Evolutionary conservation across 2,888 invertebrate species (phyloP).

Genomic region (Argyresthia albistria): DNA sequence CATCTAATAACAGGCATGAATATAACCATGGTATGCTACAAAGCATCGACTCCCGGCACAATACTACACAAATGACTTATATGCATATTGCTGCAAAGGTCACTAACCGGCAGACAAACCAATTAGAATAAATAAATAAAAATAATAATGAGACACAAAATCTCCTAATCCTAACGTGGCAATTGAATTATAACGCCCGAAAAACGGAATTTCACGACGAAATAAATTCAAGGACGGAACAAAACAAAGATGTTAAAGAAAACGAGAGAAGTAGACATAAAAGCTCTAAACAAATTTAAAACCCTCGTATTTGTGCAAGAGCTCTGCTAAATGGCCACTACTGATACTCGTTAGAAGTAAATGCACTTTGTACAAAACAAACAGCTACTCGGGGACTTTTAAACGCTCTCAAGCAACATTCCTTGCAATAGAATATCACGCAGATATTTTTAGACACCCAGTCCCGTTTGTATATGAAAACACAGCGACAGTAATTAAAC

Average conservation of each 20-base stretch:
- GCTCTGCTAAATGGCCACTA: neutral
- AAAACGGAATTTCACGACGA: neutral
- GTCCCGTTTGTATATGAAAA: too few relatives aligned
- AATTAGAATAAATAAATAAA: neutral
- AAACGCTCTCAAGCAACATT: constrained; percentile 5
- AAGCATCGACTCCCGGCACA: too few relatives aligned
- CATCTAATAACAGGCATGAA: too few relatives aligned
- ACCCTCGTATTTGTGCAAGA: too few relatives aligned
- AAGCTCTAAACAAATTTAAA: neutral
- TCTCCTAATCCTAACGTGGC: neutral
- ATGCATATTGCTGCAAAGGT: neutral
- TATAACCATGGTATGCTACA: too few relatives aligned
- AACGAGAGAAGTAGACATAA: neutral
- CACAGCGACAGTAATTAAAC: too few relatives aligned
- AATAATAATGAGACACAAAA: neutral
- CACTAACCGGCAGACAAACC: neutral
- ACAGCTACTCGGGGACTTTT: neutral
- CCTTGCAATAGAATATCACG: too few relatives aligned
- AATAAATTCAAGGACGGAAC: neutral
- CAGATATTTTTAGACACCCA: too few relatives aligned
- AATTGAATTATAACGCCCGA: neutral
- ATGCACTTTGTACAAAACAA: constrained; percentile 5
- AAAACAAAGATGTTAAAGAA: neutral
- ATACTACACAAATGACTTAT: neutral
- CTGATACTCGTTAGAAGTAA: constrained; percentile 5